Evolutionary conservation across 2,888 invertebrate species (phyloP).

Genomic region (Apotomis betuletana): DNA sequence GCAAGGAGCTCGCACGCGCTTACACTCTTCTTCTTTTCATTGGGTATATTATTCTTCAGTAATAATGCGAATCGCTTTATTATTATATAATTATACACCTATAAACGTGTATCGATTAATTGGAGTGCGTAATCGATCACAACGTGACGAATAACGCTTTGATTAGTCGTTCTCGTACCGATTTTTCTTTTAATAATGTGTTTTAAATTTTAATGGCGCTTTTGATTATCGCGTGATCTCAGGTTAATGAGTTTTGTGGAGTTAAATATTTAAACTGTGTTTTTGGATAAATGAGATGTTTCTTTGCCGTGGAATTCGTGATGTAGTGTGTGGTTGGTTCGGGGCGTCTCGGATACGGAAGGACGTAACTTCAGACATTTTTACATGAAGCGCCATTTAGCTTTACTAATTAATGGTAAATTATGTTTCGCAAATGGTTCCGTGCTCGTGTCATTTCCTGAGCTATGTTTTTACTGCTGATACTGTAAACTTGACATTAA

Average conservation of each 20-base stretch:
- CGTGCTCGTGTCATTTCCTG: too few species aligned
- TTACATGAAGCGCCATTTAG: background rate
- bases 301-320: conserved; percentile 47
- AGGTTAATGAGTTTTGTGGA: conserved; percentile 65
- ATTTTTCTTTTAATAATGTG: conserved; percentile 45
- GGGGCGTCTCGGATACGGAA: background rate
- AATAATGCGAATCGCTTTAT: conserved; percentile 75
- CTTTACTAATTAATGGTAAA: background rate
- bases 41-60: conserved; percentile 48
- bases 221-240: conserved; percentile 71
- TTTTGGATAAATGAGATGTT: conserved; percentile 64
- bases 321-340: conserved; percentile 10
- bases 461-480: too few species aligned
- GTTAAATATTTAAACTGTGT: conserved; percentile 58
- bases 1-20: background rate
- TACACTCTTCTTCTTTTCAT: conserved; percentile 11
- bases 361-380: background rate
- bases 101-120: conserved; percentile 68
- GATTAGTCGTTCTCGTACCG: conserved; percentile 43
- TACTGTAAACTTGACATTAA: too few species aligned
- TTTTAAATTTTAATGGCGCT: conserved; percentile 57
- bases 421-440: too few species aligned
- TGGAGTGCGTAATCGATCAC: conserved; percentile 71
- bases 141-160: conserved; percentile 65
- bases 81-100: conserved; percentile 68